phyloP scores from a whole-genome alignment of 2,888 invertebrate species.

The Mellilla xanthometata region DNA sequence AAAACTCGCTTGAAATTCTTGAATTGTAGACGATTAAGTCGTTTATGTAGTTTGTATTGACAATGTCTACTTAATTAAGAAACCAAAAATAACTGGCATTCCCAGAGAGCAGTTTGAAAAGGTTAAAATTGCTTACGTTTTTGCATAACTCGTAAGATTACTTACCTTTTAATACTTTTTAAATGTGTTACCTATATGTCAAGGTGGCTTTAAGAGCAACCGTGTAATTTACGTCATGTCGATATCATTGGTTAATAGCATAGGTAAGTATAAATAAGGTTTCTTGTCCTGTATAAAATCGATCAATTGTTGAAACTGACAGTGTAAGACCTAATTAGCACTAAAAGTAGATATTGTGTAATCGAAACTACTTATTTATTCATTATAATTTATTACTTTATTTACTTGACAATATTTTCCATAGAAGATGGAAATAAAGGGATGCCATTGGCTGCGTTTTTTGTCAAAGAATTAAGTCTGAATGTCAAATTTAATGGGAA shows the following conservation, averaged over 20 bases:
- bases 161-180: neutral
- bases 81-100: constrained; percentile 22
- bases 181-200: constrained; percentile 16
- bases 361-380: too few species aligned
- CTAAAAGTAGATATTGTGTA: too few species aligned
- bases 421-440: too few species aligned
- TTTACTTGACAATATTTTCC: too few species aligned
- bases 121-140: constrained; percentile 15
- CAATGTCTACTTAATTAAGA: constrained; percentile 26
- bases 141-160: constrained; percentile 7
- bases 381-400: too few species aligned
- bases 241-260: neutral
- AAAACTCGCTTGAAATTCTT: constrained; percentile 39
- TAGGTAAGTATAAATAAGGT: too few species aligned
- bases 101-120: constrained; percentile 11
- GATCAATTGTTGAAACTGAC: too few species aligned
- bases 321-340: too few species aligned
- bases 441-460: too few species aligned
- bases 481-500: too few species aligned
- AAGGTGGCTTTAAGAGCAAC: constrained; percentile 17
- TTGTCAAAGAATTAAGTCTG: too few species aligned
- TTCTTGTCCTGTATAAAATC: too few species aligned
- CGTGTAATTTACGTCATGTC: neutral
- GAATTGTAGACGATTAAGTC: constrained; percentile 47
- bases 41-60: constrained; percentile 35